Conservation (phyloP, 2,113 vertebrate species). For the Pelecanus crispus region DNA sequence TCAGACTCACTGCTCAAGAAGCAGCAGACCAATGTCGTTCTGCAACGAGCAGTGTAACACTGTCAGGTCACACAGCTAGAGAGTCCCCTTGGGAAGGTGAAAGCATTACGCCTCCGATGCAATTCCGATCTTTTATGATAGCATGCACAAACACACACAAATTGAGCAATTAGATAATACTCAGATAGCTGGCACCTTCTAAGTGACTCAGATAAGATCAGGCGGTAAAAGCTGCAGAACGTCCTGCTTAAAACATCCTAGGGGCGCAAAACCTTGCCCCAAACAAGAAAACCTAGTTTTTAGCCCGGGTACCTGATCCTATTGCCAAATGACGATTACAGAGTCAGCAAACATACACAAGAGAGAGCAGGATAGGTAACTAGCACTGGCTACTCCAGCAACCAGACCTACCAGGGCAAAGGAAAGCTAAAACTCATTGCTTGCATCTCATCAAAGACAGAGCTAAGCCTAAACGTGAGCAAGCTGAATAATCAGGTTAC, state of each 20-base stretch:
- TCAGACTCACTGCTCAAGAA: not conserved
- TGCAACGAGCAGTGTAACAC: not conserved
- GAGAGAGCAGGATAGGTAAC: not conserved
- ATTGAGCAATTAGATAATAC: not conserved
- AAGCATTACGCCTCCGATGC: not conserved
- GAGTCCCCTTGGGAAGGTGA: not conserved
- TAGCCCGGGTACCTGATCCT: not conserved
- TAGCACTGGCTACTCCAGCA: not conserved
- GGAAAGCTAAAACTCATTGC: constrained; percentile 8
- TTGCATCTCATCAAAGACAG: not conserved
- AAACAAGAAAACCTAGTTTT: not conserved
- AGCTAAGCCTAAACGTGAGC: not conserved
- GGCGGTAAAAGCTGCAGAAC: not conserved
- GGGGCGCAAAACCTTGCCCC: not conserved
- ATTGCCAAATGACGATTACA: not conserved
- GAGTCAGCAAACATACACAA: not conserved
- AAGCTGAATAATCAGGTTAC: constrained; percentile 19
- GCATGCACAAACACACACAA: not conserved
- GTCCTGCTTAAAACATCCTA: not conserved
- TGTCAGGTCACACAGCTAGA: not conserved
- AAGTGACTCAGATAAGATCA: not conserved
- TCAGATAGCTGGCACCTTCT: not conserved
- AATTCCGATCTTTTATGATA: not conserved
- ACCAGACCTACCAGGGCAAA: not conserved
- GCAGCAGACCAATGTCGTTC: not conserved